phyloP scores from a whole-genome alignment of 2,888 invertebrate genomes.

The Malachius bipustulatus region DNA sequence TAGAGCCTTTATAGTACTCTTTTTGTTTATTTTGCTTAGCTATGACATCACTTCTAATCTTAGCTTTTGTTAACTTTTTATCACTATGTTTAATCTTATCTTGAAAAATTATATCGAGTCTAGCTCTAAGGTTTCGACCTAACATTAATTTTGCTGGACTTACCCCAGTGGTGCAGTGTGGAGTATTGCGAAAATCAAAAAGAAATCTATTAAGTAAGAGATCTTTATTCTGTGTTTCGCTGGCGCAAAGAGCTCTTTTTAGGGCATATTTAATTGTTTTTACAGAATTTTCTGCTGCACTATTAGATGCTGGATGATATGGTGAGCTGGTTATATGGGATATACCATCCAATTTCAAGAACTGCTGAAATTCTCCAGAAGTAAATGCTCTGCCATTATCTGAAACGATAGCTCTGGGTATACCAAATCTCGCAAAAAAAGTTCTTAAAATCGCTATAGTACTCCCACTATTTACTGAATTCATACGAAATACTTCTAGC shows the following conservation, averaged over 20 bases:
- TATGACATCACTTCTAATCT: too few relatives aligned
- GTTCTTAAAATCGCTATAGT: background rate
- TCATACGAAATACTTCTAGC: background rate
- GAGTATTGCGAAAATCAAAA: background rate
- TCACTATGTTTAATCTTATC: too few relatives aligned
- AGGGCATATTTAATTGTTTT: background rate
- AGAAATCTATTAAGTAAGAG: background rate
- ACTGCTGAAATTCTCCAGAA: background rate
- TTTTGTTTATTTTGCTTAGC: too few relatives aligned
- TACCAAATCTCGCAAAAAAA: background rate
- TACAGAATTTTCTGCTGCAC: constrained; percentile 2
- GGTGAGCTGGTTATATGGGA: background rate
- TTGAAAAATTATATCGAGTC: background rate
- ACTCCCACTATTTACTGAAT: background rate
- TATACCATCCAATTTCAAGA: constrained; percentile 1
- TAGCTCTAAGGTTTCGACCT: background rate
- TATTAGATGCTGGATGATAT: background rate
- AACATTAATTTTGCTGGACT: constrained; percentile 1
- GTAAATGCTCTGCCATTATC: background rate
- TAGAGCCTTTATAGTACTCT: too few relatives aligned
- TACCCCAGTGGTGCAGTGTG: background rate
- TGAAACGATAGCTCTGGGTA: background rate
- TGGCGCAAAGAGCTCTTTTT: constrained; percentile 3
- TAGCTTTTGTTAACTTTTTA: too few relatives aligned
- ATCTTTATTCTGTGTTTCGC: background rate